Percentiles rank a stretch among this genome's conserved stretches.
Evolutionary conservation across 92 coral and sea anemone species (phyloP).

Genomic region (Anthopleura xanthogrammica): DNA sequence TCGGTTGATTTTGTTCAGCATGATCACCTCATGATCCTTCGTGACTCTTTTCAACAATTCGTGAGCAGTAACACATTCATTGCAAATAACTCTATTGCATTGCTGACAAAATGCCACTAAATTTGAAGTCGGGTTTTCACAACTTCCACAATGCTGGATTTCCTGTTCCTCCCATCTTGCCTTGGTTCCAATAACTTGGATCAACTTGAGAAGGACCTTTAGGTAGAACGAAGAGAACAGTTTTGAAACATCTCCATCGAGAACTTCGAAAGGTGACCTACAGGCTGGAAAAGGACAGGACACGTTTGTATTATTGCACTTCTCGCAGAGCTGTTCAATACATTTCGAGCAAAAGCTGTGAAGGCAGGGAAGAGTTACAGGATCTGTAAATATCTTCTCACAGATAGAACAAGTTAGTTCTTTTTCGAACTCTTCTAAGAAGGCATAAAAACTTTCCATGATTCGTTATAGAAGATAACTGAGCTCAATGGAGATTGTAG

Average conservation of each 20-base stretch:
- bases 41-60: not conserved
- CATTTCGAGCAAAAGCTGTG: not conserved
- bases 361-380: constrained; percentile 4
- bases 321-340: not conserved
- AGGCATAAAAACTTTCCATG: not conserved
- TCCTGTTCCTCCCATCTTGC: not conserved
- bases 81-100: constrained; percentile 8
- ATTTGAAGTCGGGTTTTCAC: not conserved
- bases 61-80: constrained; percentile 16
- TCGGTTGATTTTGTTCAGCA: not conserved
- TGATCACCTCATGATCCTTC: not conserved
- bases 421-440: not conserved
- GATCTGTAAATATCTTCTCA: not conserved
- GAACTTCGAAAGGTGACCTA: not conserved
- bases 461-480: not conserved
- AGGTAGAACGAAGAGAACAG: constrained; percentile 1
- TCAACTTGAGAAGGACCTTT: not conserved
- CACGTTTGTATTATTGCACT: not conserved
- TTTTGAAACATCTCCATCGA: not conserved
- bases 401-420: constrained; percentile 7
- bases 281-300: not conserved
- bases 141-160: not conserved
- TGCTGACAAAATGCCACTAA: constrained; percentile 17
- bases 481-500: no score
- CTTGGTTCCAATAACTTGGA: not conserved